These are phyloP conservation scores for Clarias macrocephalus DNA, from an alignment of 2,113 vertebrate genomes.

Conservation along the genomic window DNA sequence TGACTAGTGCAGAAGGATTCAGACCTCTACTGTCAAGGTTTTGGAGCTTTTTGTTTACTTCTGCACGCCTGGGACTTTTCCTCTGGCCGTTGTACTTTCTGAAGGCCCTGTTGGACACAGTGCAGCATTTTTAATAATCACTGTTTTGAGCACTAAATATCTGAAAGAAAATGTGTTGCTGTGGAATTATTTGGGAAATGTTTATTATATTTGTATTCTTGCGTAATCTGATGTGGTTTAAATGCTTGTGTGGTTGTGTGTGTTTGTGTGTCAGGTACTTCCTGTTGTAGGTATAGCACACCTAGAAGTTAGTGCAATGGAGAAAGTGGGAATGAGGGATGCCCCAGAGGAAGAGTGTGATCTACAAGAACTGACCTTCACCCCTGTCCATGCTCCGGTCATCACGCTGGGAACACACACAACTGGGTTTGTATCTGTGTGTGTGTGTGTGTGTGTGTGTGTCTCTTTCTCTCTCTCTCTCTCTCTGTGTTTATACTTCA, in stretches of 20 bases:
- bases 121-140: neutral
- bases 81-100: neutral
- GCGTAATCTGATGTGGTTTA: neutral
- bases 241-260: constrained; percentile 8
- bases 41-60: neutral
- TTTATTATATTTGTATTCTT: neutral
- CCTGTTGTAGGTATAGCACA: constrained; percentile 74
- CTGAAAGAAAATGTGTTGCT: neutral
- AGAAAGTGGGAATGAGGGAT: neutral
- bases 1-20: neutral
- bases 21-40: neutral
- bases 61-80: neutral
- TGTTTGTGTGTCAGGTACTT: constrained; percentile 55
- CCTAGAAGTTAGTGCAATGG: constrained; percentile 74
- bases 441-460: too few species aligned
- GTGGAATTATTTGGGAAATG: neutral
- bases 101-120: neutral
- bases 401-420: constrained; percentile 74
- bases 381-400: constrained; percentile 81
- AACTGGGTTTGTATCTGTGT: constrained; percentile 73
- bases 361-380: constrained; percentile 82
- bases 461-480: too few species aligned
- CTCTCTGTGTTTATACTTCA: neutral
- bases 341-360: constrained; percentile 60
- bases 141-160: neutral